Conservation (phyloP, 2,113 vertebrate species). For the Lophius piscatorius region DNA sequence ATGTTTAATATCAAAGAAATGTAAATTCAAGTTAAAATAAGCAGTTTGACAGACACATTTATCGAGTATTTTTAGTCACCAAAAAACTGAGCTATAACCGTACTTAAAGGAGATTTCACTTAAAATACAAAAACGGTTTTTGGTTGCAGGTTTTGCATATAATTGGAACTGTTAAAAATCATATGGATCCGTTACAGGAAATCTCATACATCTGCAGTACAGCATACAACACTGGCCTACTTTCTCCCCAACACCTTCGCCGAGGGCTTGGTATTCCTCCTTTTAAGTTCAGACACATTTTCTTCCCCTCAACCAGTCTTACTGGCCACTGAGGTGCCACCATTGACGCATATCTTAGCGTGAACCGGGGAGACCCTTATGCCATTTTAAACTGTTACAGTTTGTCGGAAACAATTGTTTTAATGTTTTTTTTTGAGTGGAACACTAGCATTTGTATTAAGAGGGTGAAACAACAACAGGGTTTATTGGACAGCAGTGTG, state of each 20-base stretch:
- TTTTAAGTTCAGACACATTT: conserved; percentile 44
- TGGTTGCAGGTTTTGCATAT: conserved; percentile 35
- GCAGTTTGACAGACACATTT: too few species aligned
- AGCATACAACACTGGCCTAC: conserved; percentile 64
- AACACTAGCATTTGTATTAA: conserved; percentile 10
- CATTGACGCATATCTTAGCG: conserved; percentile 21
- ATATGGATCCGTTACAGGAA: conserved; percentile 51
- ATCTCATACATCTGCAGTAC: conserved; percentile 56
- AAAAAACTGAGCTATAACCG: not conserved
- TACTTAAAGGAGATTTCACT: not conserved
- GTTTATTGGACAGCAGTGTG: conserved; percentile 41
- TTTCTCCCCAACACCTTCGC: conserved; percentile 61
- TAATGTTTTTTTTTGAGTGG: conserved; percentile 17
- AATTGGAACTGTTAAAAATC: conserved; percentile 31
- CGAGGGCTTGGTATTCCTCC: conserved; percentile 45
- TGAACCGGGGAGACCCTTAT: conserved; percentile 4
- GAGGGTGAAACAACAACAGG: conserved; percentile 34
- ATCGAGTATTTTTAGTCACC: conserved; percentile 13
- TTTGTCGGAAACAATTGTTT: conserved; percentile 8
- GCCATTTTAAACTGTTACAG: not conserved
- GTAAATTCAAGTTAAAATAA: conserved; percentile 19
- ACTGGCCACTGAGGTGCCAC: conserved; percentile 14
- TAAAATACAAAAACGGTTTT: conserved; percentile 19
- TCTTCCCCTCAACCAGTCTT: conserved; percentile 6
- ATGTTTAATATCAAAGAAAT: too few species aligned